Evolutionary conservation across 2,888 invertebrate genomes (phyloP), one percentile per base, ranked within the genome.

Genomic region (Brachyptera putata): DNA sequence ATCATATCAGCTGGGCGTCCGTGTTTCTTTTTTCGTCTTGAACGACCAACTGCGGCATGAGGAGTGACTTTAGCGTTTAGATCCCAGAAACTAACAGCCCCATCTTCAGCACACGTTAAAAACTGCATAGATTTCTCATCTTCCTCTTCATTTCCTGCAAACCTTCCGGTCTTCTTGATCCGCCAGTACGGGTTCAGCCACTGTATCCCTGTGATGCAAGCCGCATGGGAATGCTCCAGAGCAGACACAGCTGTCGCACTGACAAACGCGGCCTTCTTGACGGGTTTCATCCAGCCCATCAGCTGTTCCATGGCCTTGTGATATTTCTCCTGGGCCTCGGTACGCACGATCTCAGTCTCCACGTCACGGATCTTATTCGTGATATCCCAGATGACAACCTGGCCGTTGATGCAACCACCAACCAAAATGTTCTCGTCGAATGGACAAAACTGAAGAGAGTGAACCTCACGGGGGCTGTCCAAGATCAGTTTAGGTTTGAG

Each of bases 351-450:
- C 53, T 83, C 77, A 39, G 75, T 76, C 68, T 89, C 87, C 1
- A 84, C 78, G 64, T 80, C 79, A 65, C 83, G 79, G 22, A 85
- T 74, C 66, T 83, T 83, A 58, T 82, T 79, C 25, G 79, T 80
- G 60, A 87, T 75, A 71, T 87, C 86, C 88, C 88, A 88, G 43
- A 88, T 68, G 16, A 84, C 75, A 13, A 76, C 66, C 58, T 71
- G 74, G 1, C 90, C 90, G 70, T 86, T 89, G 1, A 77, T 75
- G 59, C 84, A 84, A 3, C 90, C 90, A 4, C 89, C 90, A 43
- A 89, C 69, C 24, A 90, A 70, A 50, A 88, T 70, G 69, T 86
- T 85, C 62, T 83, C 83, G 69, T 89, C 77, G 63, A 81, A 81
- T 1, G 87, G 86, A 69, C 87, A 88, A 71, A 86, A 85, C 0